phyloP scores from a whole-genome alignment of 1,140 invertebrate genomes.

The Charaxes varanes region DNA sequence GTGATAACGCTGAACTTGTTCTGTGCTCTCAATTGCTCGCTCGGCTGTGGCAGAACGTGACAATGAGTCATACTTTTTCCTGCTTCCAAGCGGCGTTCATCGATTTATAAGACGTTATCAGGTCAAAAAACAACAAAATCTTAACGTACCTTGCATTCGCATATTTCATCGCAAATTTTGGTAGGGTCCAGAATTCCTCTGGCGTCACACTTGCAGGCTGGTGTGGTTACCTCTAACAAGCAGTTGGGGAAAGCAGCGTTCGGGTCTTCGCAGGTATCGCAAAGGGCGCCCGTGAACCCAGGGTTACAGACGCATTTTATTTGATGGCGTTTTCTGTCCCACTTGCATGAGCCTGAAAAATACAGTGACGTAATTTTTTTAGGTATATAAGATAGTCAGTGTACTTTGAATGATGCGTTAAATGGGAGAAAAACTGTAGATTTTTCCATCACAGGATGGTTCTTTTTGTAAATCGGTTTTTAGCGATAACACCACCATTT shows the following conservation, averaged over 20 bases:
- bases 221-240: constrained; percentile 51
- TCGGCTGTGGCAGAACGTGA: too few species aligned
- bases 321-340: constrained; percentile 76
- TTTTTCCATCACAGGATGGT: too few species aligned
- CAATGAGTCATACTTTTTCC: too few species aligned
- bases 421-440: too few species aligned
- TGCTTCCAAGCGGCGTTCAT: too few species aligned
- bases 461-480: too few species aligned
- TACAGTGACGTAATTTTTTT: neutral
- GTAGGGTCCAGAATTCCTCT: constrained; percentile 80
- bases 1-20: too few species aligned
- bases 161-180: constrained; percentile 86
- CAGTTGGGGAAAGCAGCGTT: constrained; percentile 88
- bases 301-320: constrained; percentile 85
- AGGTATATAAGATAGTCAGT: neutral
- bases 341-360: constrained; percentile 58
- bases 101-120: too few species aligned
- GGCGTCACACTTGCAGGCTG: constrained; percentile 85
- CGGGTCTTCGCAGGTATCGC: constrained; percentile 89
- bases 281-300: constrained; percentile 88
- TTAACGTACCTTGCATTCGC: constrained; percentile 84
- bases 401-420: too few species aligned
- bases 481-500: neutral
- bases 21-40: too few species aligned
- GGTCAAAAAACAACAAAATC: constrained; percentile 7